Evolutionary conservation across 2,797 vertebrate species (phyloP).

Genomic region (Catamblyrhynchus diadema): DNA sequence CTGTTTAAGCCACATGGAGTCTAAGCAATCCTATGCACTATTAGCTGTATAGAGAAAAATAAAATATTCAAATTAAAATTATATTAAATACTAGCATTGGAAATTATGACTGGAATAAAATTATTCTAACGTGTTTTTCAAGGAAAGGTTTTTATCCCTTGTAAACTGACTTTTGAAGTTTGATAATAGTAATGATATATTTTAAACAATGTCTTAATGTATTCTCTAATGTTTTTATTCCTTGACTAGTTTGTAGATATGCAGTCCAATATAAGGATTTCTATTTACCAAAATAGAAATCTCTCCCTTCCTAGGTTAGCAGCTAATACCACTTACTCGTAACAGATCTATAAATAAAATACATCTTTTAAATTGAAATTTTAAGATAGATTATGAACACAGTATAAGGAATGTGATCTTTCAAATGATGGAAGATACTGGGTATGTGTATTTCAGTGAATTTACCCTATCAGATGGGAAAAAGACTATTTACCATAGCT

Average conservation of each 20-base stretch:
- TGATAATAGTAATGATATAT: neutral
- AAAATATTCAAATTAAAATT: neutral
- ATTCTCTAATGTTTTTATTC: neutral
- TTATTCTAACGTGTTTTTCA: neutral
- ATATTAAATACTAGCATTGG: neutral
- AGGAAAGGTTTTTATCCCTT: neutral
- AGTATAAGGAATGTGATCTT: neutral
- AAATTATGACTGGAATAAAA: neutral
- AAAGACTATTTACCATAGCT: neutral
- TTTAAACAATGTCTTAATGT: neutral
- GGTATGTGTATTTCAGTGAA: neutral
- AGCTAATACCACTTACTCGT: neutral
- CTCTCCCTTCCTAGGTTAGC: neutral
- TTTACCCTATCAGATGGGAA: neutral
- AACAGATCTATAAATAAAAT: neutral
- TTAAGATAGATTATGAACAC: neutral
- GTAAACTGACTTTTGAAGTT: neutral
- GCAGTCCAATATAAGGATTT: neutral
- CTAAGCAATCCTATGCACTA: neutral
- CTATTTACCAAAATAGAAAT: neutral
- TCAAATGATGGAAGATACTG: neutral
- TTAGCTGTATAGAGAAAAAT: neutral
- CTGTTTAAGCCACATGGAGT: neutral
- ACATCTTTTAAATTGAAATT: neutral
- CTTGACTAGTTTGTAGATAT: neutral